These are phyloP conservation scores for Diachasma alloeum DNA, from an alignment of 1,140 invertebrate species.

Conservation along the genomic window DNA sequence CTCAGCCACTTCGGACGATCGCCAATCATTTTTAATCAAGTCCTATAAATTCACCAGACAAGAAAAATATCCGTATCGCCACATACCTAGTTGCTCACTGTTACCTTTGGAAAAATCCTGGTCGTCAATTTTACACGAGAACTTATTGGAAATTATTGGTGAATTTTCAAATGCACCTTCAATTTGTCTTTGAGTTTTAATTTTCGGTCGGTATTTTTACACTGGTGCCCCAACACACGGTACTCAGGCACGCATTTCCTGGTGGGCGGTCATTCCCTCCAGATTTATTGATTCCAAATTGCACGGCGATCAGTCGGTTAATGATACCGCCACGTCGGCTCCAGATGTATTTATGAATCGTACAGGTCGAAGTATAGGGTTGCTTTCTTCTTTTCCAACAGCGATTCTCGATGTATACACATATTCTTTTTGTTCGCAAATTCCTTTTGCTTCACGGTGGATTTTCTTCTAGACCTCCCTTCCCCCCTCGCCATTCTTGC, in stretches of 20 bases:
- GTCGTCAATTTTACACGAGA: background rate
- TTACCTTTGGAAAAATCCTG: background rate
- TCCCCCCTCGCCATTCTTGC: background rate
- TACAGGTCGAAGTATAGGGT: slow-evolving; percentile 41
- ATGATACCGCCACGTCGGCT: slow-evolving; percentile 37
- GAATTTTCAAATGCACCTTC: background rate
- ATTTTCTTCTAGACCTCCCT: background rate
- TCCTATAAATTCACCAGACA: slow-evolving; percentile 20
- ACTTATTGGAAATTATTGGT: background rate
- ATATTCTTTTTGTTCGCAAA: background rate
- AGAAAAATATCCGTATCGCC: background rate
- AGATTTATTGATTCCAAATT: slow-evolving; percentile 57
- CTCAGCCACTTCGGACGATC: slow-evolving; percentile 8
- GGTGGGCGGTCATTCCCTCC: slow-evolving; percentile 33
- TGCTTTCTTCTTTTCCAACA: slow-evolving; percentile 32
- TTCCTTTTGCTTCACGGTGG: background rate
- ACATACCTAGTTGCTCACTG: background rate
- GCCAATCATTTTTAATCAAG: slow-evolving; percentile 28
- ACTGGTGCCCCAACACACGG: background rate
- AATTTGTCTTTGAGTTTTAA: background rate
- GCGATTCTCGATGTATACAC: background rate
- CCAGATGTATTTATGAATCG: slow-evolving; percentile 48
- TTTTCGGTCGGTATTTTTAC: background rate
- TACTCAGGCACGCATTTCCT: background rate
- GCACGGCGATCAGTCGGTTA: slow-evolving; percentile 50